Conservation (phyloP, 2,113 vertebrate species). For the Oreochromis tanganicae region DNA sequence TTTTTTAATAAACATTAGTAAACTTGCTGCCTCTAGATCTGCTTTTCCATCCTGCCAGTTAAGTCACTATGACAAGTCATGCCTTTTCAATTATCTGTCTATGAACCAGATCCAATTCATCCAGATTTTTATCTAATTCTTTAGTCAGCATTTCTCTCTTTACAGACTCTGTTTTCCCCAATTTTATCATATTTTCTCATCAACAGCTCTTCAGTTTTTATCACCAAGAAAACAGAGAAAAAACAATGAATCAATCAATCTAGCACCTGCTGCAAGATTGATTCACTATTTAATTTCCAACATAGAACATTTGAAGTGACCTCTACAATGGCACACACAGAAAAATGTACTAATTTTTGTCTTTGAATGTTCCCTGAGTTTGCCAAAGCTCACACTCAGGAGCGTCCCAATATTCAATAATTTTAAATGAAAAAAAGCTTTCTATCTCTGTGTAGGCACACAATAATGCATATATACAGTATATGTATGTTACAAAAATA, state of each 20-base stretch:
- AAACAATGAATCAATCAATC: not conserved
- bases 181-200: not conserved
- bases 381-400: not conserved
- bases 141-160: not conserved
- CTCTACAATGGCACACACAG: too few relatives aligned
- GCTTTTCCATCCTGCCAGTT: not conserved
- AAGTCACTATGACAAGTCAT: fast-evolving
- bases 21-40: not conserved
- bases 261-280: not conserved
- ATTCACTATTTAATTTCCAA: not conserved
- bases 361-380: not conserved
- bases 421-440: not conserved
- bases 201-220: not conserved
- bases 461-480: not conserved
- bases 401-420: fast-evolving
- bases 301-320: too few relatives aligned
- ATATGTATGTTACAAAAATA: not conserved
- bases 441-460: not conserved
- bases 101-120: not conserved
- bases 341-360: not conserved
- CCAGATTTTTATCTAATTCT: not conserved
- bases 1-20: not conserved
- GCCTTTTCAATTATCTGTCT: not conserved
- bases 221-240: not conserved
- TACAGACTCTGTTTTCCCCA: not conserved